Base-by-base conservation (phyloP, 2,113 vertebrate species). In the Thalassarche chlororhynchos region DNA sequence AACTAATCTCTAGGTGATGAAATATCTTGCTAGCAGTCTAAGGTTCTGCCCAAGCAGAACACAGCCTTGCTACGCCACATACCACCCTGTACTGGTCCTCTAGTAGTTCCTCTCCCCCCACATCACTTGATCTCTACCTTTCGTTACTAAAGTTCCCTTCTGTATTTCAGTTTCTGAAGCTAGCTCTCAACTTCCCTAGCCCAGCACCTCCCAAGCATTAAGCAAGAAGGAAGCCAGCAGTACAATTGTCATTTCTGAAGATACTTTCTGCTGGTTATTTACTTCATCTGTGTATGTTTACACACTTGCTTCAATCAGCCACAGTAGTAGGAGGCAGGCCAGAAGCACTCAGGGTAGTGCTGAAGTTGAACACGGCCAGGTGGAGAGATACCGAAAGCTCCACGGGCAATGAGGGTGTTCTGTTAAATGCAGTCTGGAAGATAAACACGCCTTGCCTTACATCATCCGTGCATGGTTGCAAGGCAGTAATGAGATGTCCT, bases 361-460 rank as follows among this genome's bases (percentile, higher is more conserved):
- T 62, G 36, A 29, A 42, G 44, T n/a, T 15, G 55, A 69, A 72
- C 12, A 10, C 0, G 2, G 24, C 18, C 42, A 58, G 65, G 32
- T 19, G 24, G 58, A 64, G 36, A 55, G 38, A 47, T 15, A 44
- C 60, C 3, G 10, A 10, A 2, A 72, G 57, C 52, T 54, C 54
- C 40, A 24, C 4, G 8, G 83, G 29, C 28, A 17, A 25, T 0
- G 2, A n/a, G 44, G 34, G 46, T 16, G 32, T 77, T 78, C 54
- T 26, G 24, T 42, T 51, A 62, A 71, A 96, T 76, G 93, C 97
- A 96, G 72, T 66, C 97, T 66, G 97, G 91, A 96, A 94, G 81
- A 71, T 65, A 86, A 69, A 83, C 79, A 81, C 49, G 62, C 34
- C 62, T 64, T 65, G 75, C 78, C 90, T 84, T 79, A 92, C 54